Percentiles rank a stretch among this genome's conserved stretches.
Conservation (phyloP, 1,140 invertebrate species). For the Forficula auricularia region DNA sequence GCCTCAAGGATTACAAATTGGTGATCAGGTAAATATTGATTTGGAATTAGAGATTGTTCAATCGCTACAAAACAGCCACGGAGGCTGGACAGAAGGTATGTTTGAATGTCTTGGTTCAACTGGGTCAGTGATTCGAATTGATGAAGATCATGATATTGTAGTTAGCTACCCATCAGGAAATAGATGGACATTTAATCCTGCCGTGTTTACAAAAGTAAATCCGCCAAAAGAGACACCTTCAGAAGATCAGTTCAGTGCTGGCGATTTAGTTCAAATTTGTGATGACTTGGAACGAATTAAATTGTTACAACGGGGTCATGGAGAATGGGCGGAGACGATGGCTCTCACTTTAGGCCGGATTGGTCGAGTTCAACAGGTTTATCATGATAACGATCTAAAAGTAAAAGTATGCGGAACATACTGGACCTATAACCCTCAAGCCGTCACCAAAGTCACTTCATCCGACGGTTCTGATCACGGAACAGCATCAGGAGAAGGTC, state of each 20-base stretch:
- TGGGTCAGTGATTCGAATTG: slow-evolving; percentile 86
- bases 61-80: slow-evolving; percentile 84
- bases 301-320: slow-evolving; percentile 77
- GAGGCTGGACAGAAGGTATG: slow-evolving; percentile 97
- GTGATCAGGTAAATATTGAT: slow-evolving; percentile 87
- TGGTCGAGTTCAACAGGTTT: slow-evolving; percentile 44
- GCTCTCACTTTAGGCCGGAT: slow-evolving; percentile 46
- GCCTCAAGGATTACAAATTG: slow-evolving; percentile 73
- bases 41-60: slow-evolving; percentile 92
- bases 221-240: slow-evolving; percentile 26
- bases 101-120: slow-evolving; percentile 84
- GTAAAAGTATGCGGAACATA: slow-evolving; percentile 45
- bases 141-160: slow-evolving; percentile 95
- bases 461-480: slow-evolving; percentile 31
- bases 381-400: slow-evolving; percentile 45
- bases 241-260: slow-evolving; percentile 52
- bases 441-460: slow-evolving; percentile 39
- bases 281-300: slow-evolving; percentile 85
- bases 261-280: slow-evolving; percentile 89
- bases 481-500: slow-evolving; percentile 53
- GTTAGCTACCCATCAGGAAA: slow-evolving; percentile 94
- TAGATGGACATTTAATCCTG: slow-evolving; percentile 90
- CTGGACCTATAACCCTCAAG: slow-evolving; percentile 46
- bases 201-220: slow-evolving; percentile 76
- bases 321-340: slow-evolving; percentile 95